Conservation (phyloP, 2,888 invertebrate species). For the Nymphalis urticae region DNA sequence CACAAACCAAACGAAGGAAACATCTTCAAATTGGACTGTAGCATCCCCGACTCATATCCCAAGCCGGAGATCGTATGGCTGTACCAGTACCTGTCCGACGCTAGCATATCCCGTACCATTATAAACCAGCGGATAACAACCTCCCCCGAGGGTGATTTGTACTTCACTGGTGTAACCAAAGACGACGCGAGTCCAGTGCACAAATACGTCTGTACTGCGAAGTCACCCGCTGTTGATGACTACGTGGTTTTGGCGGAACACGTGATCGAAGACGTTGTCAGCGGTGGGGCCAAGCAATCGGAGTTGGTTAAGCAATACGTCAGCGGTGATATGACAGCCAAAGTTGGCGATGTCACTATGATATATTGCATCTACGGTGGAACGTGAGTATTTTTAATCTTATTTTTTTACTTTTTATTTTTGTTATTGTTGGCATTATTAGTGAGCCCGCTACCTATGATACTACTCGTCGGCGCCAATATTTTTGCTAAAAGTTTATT, state of each 20-base stretch:
- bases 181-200: constrained; percentile 49
- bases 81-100: constrained; percentile 48
- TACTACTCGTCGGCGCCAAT: too few relatives aligned
- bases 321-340: constrained; percentile 54
- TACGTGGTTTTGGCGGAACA: constrained; percentile 60
- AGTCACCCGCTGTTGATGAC: constrained; percentile 52
- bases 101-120: constrained; percentile 46
- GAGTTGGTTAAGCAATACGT: constrained; percentile 60
- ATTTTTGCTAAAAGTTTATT: too few relatives aligned
- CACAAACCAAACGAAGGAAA: constrained; percentile 60
- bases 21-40: constrained; percentile 60
- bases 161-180: constrained; percentile 60
- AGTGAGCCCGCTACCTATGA: too few relatives aligned
- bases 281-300: constrained; percentile 39
- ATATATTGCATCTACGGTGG: constrained; percentile 72
- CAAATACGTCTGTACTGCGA: constrained; percentile 64
- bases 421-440: too few relatives aligned
- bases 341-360: constrained; percentile 55
- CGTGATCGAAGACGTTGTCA: constrained; percentile 48
- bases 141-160: constrained; percentile 61
- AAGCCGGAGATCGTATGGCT: constrained; percentile 62
- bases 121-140: constrained; percentile 53
- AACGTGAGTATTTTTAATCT: constrained; percentile 54
- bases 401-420: too few relatives aligned
- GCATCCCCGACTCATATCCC: constrained; percentile 59